Evolutionary conservation across 2,113 vertebrate species (phyloP), one percentile per base, ranked within the genome.

Genomic region (Chloropsis cyanopogon): DNA sequence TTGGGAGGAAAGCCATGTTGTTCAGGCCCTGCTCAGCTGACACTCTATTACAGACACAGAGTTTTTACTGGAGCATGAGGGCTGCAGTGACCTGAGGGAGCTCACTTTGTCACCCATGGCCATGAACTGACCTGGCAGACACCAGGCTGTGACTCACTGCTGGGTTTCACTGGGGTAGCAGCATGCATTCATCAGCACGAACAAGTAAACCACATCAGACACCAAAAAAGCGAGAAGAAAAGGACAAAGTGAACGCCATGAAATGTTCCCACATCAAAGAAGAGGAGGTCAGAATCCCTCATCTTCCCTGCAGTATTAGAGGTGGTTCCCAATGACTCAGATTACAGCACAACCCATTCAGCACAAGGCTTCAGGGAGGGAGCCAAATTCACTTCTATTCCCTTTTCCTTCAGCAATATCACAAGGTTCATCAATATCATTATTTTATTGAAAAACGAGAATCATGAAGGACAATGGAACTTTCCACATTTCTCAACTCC

Each of bases 81-180:
- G 28, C 76, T 75, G 19, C 9, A 57, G 46, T 8, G 50, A 53
- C 46, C 49, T 10, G 9, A 5, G 12, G 42, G 84, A 52, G 14
- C 33, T 61, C 57, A 44, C 22, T 11, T 4, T 4, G 0, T 22
- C 26, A n/a, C 37, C 37, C 24, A 11, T 5, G 3, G 1, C 63
- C 76, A 70, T 42, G 22, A 37, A 20, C 33, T 21, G 19, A 47
- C 29, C 41, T 13, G 23, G 57, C 28, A 71, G 71, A 26, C 26
- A 33, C 53, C 54, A 35, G 37, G 37, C 47, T 37, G n/a, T 16
- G n/a, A 57, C 44, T 60, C 39, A 17, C 65, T 33, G 26, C 50
- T 79, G 66, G 18, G 29, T 54, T 76, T 54, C 64, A 25, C n/a
- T 21, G 18, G 8, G 21, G 31, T 12, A 37, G 52, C 8, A 15